These are phyloP conservation scores for Pocillopora grandis DNA, from an alignment of 92 coral and sea anemone species.

Conservation along the genomic window DNA sequence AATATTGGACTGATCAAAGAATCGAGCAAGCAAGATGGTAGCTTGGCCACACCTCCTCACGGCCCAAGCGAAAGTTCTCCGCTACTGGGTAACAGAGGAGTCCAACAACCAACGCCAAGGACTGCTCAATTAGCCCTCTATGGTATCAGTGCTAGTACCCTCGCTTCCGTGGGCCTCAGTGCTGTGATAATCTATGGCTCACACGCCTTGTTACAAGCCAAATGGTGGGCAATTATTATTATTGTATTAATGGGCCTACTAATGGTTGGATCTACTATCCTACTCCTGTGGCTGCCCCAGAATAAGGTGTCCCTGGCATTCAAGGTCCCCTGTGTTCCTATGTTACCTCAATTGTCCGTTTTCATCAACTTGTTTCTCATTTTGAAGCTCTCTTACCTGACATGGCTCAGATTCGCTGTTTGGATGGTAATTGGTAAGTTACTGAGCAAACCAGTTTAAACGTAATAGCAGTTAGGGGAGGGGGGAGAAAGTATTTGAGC, in stretches of 20 bases:
- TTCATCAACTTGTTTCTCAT: constrained; percentile 81
- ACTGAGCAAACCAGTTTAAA: no score
- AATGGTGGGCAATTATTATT: constrained; percentile 73
- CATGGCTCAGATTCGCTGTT: constrained; percentile 87
- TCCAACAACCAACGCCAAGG: constrained; percentile 47
- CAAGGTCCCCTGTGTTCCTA: constrained; percentile 90
- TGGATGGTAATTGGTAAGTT: constrained; percentile 95
- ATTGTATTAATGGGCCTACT: constrained; percentile 41
- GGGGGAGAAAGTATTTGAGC: no score
- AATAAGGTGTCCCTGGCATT: constrained; percentile 83
- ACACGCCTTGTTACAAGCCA: constrained; percentile 39
- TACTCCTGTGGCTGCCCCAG: constrained; percentile 75
- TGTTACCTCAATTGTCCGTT: constrained; percentile 74
- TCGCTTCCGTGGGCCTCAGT: constrained; percentile 50
- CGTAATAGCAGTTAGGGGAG: no score
- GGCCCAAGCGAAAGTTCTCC: constrained; percentile 15
- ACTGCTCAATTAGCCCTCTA: constrained; percentile 47
- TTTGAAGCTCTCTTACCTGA: constrained; percentile 71
- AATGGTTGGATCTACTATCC: constrained; percentile 38
- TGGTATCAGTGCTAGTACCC: constrained; percentile 34
- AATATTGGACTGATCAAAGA: constrained; percentile 63
- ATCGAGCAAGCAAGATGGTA: constrained; percentile 25
- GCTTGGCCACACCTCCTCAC: constrained; percentile 8
- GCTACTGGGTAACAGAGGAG: background rate
- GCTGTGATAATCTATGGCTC: constrained; percentile 67